Conservation (phyloP, 2,113 vertebrate species). For the Hipposideros armiger region DNA sequence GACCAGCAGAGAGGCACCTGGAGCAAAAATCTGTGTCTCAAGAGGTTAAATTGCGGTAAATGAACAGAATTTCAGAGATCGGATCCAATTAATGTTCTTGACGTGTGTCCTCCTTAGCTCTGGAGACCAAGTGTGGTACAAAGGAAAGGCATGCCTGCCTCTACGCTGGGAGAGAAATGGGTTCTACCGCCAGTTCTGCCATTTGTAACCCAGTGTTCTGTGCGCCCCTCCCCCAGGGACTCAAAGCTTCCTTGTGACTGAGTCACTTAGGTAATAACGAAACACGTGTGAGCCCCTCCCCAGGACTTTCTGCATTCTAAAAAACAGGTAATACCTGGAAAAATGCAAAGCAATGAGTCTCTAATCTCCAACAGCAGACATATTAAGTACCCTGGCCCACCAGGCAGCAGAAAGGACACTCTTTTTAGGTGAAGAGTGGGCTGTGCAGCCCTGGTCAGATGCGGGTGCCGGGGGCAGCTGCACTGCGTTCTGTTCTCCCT, state of each 20-base stretch:
- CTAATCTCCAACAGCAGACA: not conserved
- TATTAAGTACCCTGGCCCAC: not conserved
- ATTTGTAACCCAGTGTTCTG: not conserved
- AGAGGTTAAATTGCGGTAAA: not conserved
- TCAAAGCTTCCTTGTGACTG: not conserved
- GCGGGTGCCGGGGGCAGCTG: not conserved
- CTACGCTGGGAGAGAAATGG: not conserved
- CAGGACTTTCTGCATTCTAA: not conserved
- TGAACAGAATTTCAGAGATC: not conserved
- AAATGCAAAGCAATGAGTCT: not conserved
- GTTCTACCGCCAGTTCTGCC: not conserved
- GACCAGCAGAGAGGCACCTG: not conserved
- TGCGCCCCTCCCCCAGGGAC: not conserved
- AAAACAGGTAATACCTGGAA: not conserved
- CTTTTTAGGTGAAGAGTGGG: not conserved
- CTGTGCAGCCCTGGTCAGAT: not conserved
- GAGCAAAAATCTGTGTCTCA: conserved; percentile 18
- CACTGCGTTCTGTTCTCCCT: not conserved
- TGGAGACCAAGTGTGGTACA: not conserved
- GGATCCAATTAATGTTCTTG: not conserved
- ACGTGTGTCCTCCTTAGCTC: not conserved
- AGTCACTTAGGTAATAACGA: not conserved
- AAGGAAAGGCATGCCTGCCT: not conserved
- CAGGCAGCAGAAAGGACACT: not conserved
- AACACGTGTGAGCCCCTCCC: not conserved